Evolutionary conservation across 2,113 vertebrate species (phyloP).

Genomic region (Entomyzon cyanotis): DNA sequence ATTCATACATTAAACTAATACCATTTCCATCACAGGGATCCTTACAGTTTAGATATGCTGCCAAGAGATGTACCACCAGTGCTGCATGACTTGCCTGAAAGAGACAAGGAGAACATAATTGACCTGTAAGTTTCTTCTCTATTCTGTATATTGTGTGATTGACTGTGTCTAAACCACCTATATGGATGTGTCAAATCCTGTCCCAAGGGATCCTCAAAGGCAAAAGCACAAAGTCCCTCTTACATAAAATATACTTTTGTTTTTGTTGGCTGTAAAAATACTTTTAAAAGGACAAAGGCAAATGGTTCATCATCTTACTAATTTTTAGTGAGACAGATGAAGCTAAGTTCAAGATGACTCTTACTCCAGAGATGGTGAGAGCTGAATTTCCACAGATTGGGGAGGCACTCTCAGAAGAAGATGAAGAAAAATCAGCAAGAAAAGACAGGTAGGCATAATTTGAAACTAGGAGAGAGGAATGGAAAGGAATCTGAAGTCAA

Average conservation of each 20-base stretch:
- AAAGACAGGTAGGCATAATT: neutral
- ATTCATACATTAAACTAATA: neutral
- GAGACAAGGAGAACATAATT: conserved; percentile 68
- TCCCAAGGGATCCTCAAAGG: neutral
- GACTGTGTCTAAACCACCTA: neutral
- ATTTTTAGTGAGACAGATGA: conserved; percentile 70
- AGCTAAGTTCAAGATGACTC: conserved; percentile 56
- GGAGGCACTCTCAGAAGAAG: neutral
- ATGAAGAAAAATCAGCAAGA: neutral
- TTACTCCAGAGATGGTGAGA: conserved; percentile 87
- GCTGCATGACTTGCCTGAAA: conserved; percentile 61
- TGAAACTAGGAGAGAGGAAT: neutral
- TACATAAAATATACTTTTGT: neutral
- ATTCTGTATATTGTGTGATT: neutral
- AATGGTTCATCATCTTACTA: neutral
- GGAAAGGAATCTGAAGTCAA: neutral
- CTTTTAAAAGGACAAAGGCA: neutral
- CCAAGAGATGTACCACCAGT: conserved; percentile 62
- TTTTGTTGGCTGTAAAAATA: neutral
- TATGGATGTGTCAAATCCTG: neutral
- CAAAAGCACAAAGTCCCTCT: neutral
- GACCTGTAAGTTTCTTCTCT: conserved; percentile 59
- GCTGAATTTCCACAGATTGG: conserved; percentile 77
- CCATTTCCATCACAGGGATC: conserved; percentile 64
- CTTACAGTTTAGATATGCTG: conserved; percentile 71